Evolutionary conservation across 1,140 invertebrate genomes (phyloP).

Genomic region (Tyrophagus putrescentiae): DNA sequence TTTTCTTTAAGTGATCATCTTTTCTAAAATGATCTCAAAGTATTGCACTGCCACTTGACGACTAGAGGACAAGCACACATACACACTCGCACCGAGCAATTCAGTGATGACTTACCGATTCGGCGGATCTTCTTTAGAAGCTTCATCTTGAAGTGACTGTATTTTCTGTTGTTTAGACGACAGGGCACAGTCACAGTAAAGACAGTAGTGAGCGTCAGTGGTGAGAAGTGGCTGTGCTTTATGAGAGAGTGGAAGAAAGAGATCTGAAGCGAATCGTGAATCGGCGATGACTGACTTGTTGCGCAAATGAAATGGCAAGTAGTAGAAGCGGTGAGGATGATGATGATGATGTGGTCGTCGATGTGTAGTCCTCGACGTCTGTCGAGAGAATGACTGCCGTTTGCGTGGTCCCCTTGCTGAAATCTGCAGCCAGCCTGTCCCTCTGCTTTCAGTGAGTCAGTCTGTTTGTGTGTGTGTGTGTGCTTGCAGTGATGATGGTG

Average conservation of each 20-base stretch:
- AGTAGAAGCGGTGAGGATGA: not conserved
- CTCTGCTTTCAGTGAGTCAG: not conserved
- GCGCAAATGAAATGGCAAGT: not conserved
- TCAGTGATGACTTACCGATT: constrained; percentile 7
- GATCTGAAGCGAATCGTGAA: no score
- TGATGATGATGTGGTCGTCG: not conserved
- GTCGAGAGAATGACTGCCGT: constrained; percentile 10
- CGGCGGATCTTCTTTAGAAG: constrained; percentile 13
- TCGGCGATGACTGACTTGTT: no score
- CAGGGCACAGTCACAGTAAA: no score
- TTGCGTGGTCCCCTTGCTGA: not conserved
- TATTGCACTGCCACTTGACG: no score
- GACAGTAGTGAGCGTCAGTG: not conserved
- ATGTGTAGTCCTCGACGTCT: not conserved
- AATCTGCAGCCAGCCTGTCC: not conserved
- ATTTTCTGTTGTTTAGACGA: constrained; percentile 1
- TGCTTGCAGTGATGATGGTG: no score
- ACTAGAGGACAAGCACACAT: no score
- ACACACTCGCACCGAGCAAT: no score
- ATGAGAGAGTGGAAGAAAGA: no score
- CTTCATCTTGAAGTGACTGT: no score
- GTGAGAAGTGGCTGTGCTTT: not conserved
- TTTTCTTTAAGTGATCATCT: no score
- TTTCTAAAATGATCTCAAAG: no score
- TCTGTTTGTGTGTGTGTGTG: not conserved